Percentiles rank a stretch among this genome's conserved stretches.
Conservation (phyloP, 2,113 vertebrate species). For the Laticauda colubrina region DNA sequence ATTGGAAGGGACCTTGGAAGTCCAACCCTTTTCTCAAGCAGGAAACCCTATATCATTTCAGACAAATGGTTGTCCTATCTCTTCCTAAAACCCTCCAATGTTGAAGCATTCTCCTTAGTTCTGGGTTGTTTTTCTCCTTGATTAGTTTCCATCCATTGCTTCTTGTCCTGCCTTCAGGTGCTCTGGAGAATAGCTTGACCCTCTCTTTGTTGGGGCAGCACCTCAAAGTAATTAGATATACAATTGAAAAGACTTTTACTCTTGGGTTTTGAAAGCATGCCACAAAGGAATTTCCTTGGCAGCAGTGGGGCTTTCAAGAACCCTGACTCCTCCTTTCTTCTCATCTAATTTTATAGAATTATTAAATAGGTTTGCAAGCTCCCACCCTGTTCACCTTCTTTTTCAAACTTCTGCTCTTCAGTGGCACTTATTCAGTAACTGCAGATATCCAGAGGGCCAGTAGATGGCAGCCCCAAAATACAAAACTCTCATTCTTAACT, state of each 20-base stretch:
- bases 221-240: neutral
- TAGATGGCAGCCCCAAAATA: neutral
- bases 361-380: neutral
- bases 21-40: neutral
- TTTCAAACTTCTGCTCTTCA: neutral
- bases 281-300: neutral
- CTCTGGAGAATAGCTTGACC: neutral
- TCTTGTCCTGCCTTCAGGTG: neutral
- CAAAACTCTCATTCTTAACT: neutral
- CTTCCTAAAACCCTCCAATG: neutral
- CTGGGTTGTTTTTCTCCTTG: neutral
- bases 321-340: neutral
- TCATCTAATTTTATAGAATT: neutral
- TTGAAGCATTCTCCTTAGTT: neutral
- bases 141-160: neutral
- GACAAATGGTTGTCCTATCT: neutral
- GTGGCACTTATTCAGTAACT: neutral
- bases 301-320: neutral
- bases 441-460: neutral
- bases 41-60: neutral
- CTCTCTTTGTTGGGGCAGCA: neutral
- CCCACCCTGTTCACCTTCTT: neutral
- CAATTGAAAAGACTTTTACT: neutral
- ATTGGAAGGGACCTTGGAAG: neutral
- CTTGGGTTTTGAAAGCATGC: neutral